phyloP scores from a whole-genome alignment of 2,113 vertebrate species.

The Ptychochromis oligacanthus region DNA sequence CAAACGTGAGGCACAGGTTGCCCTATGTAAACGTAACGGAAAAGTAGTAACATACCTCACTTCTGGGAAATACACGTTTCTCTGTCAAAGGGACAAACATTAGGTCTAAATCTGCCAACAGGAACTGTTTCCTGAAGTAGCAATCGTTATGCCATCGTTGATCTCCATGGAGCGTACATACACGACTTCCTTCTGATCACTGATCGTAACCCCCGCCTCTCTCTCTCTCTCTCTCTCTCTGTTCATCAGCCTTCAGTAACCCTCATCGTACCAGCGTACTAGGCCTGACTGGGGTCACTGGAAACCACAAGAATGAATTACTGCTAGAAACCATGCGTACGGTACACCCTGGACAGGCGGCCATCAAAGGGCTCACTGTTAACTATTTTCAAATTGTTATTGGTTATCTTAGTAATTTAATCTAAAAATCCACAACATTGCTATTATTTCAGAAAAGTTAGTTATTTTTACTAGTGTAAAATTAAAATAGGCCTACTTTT shows the following conservation, averaged over 20 bases:
- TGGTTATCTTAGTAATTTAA: no score
- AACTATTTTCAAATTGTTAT: no score
- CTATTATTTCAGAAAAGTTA: no score
- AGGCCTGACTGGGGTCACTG: neutral
- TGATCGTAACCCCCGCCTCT: neutral
- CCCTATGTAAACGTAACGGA: neutral
- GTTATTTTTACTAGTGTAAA: no score
- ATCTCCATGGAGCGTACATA: neutral
- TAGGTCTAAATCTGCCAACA: accelerated
- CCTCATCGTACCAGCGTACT: neutral
- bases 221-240: neutral
- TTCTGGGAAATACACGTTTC: neutral
- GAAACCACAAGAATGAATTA: neutral
- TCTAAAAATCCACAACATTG: no score
- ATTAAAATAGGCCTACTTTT: no score
- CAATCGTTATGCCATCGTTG: neutral
- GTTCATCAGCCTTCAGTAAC: neutral
- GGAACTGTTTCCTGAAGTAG: neutral
- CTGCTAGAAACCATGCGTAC: neutral
- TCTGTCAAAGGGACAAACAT: neutral
- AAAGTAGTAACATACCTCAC: neutral
- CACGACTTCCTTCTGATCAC: neutral
- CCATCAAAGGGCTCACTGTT: no score
- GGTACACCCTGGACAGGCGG: no score
- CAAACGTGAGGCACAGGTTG: neutral